phyloP scores from a whole-genome alignment of 2,797 vertebrate genomes.

The Lithobates sylvaticus region DNA sequence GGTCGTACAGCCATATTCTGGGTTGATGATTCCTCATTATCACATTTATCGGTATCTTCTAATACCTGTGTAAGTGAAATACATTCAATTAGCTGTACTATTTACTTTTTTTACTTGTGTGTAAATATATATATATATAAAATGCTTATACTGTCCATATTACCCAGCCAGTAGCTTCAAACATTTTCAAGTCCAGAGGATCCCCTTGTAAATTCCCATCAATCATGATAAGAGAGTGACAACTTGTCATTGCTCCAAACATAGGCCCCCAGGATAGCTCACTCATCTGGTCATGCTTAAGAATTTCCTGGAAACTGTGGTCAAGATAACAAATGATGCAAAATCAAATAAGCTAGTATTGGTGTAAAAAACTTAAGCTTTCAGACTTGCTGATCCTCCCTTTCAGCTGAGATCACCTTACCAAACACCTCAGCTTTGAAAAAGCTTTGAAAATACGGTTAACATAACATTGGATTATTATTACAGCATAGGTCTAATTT shows the following conservation, averaged over 20 bases:
- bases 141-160: conserved; percentile 25
- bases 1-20: conserved; percentile 70
- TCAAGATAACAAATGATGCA: neutral
- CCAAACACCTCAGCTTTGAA: too few species aligned
- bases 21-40: conserved; percentile 54
- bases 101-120: neutral
- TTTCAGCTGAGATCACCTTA: too few species aligned
- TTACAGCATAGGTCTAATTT: too few species aligned
- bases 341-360: neutral
- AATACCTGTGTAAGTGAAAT: conserved; percentile 69
- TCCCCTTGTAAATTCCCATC: conserved; percentile 74
- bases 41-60: conserved; percentile 59
- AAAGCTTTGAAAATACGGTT: too few species aligned
- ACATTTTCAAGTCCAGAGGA: conserved; percentile 77
- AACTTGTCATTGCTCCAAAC: conserved; percentile 69
- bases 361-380: too few species aligned
- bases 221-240: conserved; percentile 72
- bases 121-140: neutral
- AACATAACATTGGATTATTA: too few species aligned
- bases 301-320: conserved; percentile 69
- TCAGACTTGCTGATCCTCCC: too few species aligned
- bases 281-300: conserved; percentile 52
- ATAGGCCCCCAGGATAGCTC: conserved; percentile 69
- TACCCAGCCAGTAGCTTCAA: conserved; percentile 77
- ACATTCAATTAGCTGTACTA: neutral